Evolutionary conservation across 2,797 vertebrate genomes (phyloP), one percentile per base, ranked within the genome.

Genomic region (Centropyge bicolor): DNA sequence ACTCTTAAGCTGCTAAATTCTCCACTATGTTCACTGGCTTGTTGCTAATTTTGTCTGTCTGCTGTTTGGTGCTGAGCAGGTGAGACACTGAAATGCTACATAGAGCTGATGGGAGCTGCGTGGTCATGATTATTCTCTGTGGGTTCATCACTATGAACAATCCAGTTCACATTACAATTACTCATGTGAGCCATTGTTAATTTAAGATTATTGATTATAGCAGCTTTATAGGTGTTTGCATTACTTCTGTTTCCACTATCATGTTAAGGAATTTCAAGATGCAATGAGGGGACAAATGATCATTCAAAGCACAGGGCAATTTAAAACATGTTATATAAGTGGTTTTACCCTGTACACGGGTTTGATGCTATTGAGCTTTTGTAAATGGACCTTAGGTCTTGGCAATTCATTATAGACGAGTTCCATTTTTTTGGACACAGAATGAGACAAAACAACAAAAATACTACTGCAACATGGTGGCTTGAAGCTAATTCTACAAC

Each of bases 371-470:
- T n/a, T 38, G 17, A 66, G 49, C 2, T 40, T 40, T 51, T 45
- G 31, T 45, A 40, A 68, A 63, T 11, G 12, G 45, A 45, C 14
- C 43, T 66, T 11, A 70, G 43, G 19, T 62, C 24, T 17, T 11
- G 11, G 43, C 14, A 17, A 36, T 71, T 52, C 35, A 60, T 66
- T 40, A 40, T 2, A 46, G 31, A 74, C 10, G 6, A 54, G 5
- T 14, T 63, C 6, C 2, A 41, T 24, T 35, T 8, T 41, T 7
- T 17, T 52, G 36, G 57, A 76, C 8, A 20, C 61, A 52, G 27
- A 66, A 81, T 56, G 10, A 51, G 51, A 66, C 17, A 46, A 72
- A 69, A 52, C 6, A 45, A 22, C 45, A 27, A 0, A 40, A 43
- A 46, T 3, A 27, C 19, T 20, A 12, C 2, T 78, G 68, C 45